Conservation (phyloP, 2,797 vertebrate genomes). For the Acipenser ruthenus region DNA sequence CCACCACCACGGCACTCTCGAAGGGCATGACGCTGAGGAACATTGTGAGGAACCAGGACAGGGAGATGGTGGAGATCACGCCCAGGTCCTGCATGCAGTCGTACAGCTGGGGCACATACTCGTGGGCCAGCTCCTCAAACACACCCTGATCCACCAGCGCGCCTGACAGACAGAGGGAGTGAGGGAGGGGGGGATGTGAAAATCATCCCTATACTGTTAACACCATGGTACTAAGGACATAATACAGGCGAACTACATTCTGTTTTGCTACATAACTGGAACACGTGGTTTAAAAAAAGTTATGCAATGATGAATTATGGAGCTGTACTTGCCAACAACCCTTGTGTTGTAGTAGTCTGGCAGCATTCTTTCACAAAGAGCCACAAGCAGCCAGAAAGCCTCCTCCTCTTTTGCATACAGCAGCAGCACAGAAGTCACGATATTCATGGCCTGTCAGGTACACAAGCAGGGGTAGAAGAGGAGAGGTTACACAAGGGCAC, state of each 20-base stretch:
- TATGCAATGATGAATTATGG: neutral
- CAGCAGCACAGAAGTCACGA: slow-evolving; percentile 90
- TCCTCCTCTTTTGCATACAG: slow-evolving; percentile 95
- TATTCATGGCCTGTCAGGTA: slow-evolving; percentile 87
- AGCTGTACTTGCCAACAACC: slow-evolving; percentile 77
- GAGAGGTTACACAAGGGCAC: neutral
- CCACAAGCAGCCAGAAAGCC: slow-evolving; percentile 93
- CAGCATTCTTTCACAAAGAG: slow-evolving; percentile 91
- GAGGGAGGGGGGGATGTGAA: no score
- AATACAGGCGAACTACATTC: no score
- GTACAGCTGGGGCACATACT: slow-evolving; percentile 89
- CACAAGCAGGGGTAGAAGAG: slow-evolving; percentile 10
- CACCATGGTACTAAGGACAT: no score
- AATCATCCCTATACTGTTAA: no score
- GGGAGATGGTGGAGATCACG: slow-evolving; percentile 92
- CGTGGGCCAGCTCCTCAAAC: slow-evolving; percentile 88
- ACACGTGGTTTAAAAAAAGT: no score
- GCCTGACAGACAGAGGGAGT: slow-evolving; percentile 48
- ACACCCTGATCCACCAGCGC: slow-evolving; percentile 95
- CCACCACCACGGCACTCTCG: slow-evolving; percentile 92
- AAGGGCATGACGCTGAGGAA: slow-evolving; percentile 98
- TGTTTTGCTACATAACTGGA: no score
- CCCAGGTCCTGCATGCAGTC: slow-evolving; percentile 97
- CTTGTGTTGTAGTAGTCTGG: slow-evolving; percentile 97
- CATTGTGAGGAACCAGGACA: slow-evolving; percentile 97